A percentile compares a stretch with the other conserved stretches of the same genome.
phyloP scores from a whole-genome alignment of 2,113 vertebrate species.

The Bos taurus region ARS-UCD2.0 NC_037332.1:11836001-11836500 shows the following conservation, averaged over 20 bases:
- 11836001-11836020: background rate
- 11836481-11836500: background rate
- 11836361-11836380: conserved; percentile 3
- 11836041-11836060: background rate
- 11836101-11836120: background rate
- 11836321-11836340: conserved; percentile 21
- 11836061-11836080: background rate
- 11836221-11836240: background rate
- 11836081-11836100: background rate
- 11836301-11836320: background rate
- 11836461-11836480: background rate
- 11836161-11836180: background rate
- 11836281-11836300: background rate
- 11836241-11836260: background rate
- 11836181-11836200: background rate
- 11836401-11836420: background rate
- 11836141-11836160: background rate
- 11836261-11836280: background rate
- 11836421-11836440: background rate
- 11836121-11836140: background rate
- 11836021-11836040: background rate
- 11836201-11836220: background rate
- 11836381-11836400: conserved; percentile 24
- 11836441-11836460: background rate
- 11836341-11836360: conserved; percentile 6